phyloP scores from a whole-genome alignment of 2,888 invertebrate genomes.

The Trissonchulus latispiculum region DNA sequence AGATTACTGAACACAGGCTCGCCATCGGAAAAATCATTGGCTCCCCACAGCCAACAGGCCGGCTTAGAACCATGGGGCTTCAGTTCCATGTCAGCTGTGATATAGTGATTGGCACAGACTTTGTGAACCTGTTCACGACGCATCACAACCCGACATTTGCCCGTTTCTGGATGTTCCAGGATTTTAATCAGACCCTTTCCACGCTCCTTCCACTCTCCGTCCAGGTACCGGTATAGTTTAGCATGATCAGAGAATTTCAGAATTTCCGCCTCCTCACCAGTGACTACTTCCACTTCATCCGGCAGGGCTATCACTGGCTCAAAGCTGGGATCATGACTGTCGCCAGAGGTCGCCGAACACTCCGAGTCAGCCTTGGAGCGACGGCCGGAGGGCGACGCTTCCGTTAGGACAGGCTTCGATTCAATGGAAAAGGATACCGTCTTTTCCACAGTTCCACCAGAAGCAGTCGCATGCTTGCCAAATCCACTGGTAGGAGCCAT shows the following conservation, averaged over 20 bases:
- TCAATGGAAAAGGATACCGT: too few relatives aligned
- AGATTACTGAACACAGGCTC: not conserved
- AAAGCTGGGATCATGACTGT: slow-evolving; percentile 24
- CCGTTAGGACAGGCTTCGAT: too few relatives aligned
- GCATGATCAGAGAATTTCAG: slow-evolving; percentile 44
- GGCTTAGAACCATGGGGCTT: slow-evolving; percentile 38
- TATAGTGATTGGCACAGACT: slow-evolving; percentile 40
- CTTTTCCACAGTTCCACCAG: too few relatives aligned
- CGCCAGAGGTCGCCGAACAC: not conserved
- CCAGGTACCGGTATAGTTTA: slow-evolving; percentile 45
- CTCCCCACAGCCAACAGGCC: slow-evolving; percentile 1
- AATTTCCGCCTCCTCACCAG: slow-evolving; percentile 40
- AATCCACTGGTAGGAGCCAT: too few relatives aligned
- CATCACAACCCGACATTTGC: slow-evolving; percentile 66
- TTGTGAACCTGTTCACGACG: slow-evolving; percentile 67
- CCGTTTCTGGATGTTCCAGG: slow-evolving; percentile 57
- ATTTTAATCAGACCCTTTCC: slow-evolving; percentile 51
- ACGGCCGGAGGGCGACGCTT: too few relatives aligned
- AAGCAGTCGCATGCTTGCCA: too few relatives aligned
- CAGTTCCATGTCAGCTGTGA: slow-evolving; percentile 55
- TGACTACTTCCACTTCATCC: slow-evolving; percentile 36
- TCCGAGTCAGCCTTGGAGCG: not conserved
- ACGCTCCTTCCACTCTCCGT: slow-evolving; percentile 44
- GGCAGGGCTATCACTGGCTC: slow-evolving; percentile 38
- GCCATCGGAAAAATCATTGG: not conserved